Percentiles rank a stretch among this genome's conserved stretches.
phyloP scores from a whole-genome alignment of 2,888 invertebrate species.

The Latrodectus elegans region DNA sequence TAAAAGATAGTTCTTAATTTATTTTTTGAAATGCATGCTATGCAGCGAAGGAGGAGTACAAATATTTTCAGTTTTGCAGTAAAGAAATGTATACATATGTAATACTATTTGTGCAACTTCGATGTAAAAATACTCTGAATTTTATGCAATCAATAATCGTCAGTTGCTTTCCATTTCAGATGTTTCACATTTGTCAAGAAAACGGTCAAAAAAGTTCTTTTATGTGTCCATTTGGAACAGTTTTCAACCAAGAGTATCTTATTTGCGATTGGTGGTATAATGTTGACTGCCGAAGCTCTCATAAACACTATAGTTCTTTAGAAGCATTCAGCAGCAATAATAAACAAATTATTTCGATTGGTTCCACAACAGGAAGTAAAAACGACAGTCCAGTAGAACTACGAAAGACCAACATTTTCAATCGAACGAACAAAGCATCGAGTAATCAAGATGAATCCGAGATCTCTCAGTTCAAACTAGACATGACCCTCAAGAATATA shows the following conservation, averaged over 20 bases:
- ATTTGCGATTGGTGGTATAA: slow-evolving; percentile 71
- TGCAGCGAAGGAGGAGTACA: too few species aligned
- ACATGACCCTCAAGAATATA: not conserved
- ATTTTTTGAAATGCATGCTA: too few species aligned
- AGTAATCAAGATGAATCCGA: too few species aligned
- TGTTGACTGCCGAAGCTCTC: slow-evolving; percentile 62
- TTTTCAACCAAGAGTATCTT: slow-evolving; percentile 70
- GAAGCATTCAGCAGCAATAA: slow-evolving; percentile 12
- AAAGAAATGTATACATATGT: too few species aligned
- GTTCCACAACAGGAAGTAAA: not conserved
- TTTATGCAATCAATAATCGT: too few species aligned
- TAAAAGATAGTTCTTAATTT: too few species aligned
- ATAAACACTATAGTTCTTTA: slow-evolving; percentile 7
- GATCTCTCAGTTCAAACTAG: not conserved
- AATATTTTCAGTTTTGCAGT: too few species aligned
- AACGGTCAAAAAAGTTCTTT: slow-evolving; percentile 60
- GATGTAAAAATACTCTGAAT: too few species aligned
- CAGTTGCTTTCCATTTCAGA: slow-evolving; percentile 9
- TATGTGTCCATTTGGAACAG: slow-evolving; percentile 70
- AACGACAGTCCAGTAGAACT: not conserved
- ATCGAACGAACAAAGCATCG: too few species aligned
- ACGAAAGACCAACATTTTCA: too few species aligned
- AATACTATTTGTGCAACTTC: too few species aligned
- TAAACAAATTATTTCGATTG: not conserved
- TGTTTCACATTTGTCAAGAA: slow-evolving; percentile 55